A percentile compares a stretch with the other conserved stretches of the same genome.
These are phyloP conservation scores for Staurois parvus DNA, from an alignment of 2,797 vertebrate species.

Conservation along the genomic window DNA sequence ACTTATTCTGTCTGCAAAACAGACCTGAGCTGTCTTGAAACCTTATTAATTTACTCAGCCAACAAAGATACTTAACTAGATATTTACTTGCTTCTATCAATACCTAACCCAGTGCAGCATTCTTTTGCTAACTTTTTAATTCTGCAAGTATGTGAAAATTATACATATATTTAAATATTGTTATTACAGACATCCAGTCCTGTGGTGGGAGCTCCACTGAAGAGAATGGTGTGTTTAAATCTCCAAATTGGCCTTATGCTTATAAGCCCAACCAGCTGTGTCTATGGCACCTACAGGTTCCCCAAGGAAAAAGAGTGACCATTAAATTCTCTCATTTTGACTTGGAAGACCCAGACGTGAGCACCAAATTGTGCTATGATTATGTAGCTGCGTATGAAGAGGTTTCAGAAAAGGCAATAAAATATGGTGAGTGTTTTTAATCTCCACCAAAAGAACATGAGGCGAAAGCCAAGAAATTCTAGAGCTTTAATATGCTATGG, in stretches of 20 bases:
- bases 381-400: conserved; percentile 54
- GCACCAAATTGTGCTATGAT: conserved; percentile 70
- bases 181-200: conserved; percentile 75
- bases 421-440: conserved; percentile 34
- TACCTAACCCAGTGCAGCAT: too few species aligned
- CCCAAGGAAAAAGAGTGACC: conserved; percentile 70
- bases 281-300: conserved; percentile 76
- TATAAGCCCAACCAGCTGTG: conserved; percentile 77
- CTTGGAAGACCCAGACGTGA: conserved; percentile 70
- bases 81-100: too few species aligned
- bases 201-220: conserved; percentile 75
- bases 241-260: conserved; percentile 78
- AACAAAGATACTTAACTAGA: too few species aligned
- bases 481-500: too few species aligned
- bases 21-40: too few species aligned
- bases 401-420: background rate
- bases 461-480: too few species aligned
- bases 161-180: background rate
- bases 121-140: background rate
- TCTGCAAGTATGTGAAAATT: background rate
- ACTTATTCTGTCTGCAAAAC: too few species aligned
- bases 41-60: too few species aligned
- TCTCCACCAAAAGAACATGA: background rate
- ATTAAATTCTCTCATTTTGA: conserved; percentile 80
- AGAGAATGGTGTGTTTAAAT: conserved; percentile 76